Conservation (phyloP, 92 coral and sea anemone species). For the Muricea muricata region DNA sequence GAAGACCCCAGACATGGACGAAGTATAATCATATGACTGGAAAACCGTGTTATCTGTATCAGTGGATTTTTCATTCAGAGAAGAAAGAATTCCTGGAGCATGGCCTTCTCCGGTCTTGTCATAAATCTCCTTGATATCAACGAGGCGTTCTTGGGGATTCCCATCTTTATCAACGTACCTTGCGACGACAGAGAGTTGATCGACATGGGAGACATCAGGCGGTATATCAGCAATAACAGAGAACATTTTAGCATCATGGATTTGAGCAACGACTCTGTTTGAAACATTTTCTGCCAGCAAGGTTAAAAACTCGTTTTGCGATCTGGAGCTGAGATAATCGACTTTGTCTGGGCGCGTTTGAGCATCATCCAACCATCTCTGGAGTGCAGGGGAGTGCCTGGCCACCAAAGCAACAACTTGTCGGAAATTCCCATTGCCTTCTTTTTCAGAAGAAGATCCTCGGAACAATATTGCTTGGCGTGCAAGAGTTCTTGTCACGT, state of each 20-base stretch:
- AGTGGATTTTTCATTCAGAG: not conserved
- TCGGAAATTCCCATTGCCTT: slow-evolving; percentile 7
- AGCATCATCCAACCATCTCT: slow-evolving; percentile 17
- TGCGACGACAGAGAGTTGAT: slow-evolving; percentile 13
- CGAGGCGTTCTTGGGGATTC: not conserved
- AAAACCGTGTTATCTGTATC: slow-evolving; percentile 10
- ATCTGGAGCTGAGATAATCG: slow-evolving; percentile 3
- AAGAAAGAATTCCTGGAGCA: not conserved
- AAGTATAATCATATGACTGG: slow-evolving; percentile 28
- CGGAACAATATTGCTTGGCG: not conserved
- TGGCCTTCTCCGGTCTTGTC: slow-evolving; percentile 28
- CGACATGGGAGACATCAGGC: not conserved
- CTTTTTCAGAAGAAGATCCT: slow-evolving; percentile 1
- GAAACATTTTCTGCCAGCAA: slow-evolving; percentile 6
- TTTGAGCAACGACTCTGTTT: not conserved
- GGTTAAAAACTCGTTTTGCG: slow-evolving; percentile 6
- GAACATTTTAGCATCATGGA: slow-evolving; percentile 2
- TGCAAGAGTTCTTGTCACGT: slow-evolving; percentile 5
- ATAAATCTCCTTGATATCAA: slow-evolving; percentile 8
- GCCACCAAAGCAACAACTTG: slow-evolving; percentile 6
- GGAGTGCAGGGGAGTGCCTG: not conserved
- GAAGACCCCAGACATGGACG: not conserved
- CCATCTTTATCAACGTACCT: slow-evolving; percentile 25
- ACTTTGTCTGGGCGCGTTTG: slow-evolving; percentile 4
- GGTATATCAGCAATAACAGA: slow-evolving; percentile 6